Evolutionary conservation across 2,888 invertebrate genomes (phyloP), one percentile per base, ranked within the genome.

Genomic region (Netelia melanura): DNA sequence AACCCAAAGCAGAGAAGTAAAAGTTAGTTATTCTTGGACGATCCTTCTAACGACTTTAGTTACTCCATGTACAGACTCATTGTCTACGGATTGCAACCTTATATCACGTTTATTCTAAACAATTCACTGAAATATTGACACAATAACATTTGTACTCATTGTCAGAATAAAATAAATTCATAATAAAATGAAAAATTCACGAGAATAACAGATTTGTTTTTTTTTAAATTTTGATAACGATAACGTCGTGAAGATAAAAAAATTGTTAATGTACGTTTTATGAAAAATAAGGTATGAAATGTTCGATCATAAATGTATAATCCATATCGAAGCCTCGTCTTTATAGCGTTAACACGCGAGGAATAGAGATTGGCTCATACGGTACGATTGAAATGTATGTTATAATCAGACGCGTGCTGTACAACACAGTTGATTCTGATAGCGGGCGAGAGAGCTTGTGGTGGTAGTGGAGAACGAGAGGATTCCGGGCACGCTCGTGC

Each of bases 301-400:
- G 56, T 38, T 58, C 30, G 67, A 80, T 84, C 64, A 80, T 62
- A 61, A 72, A 80, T 84, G 76, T 72, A 83, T 83, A 83, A 83
- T 83, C 72, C 77, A 78, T 83, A 83, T 83, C 43, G 83, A 30
- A 61, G 54, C 74, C 44, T 83, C 54, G 23, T 21, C 67, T 67
- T 72, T 77, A 67, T 76, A 61, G 44, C 54, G 56, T 65, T 80
- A 80, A 81, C 76, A 67, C 71, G 23, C 52, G 61, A 72, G 65
- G 80, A 80, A 84, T 84, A 76, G 65, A 76, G 80, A 84, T 79
- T 80, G 65, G 62, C 65, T 72, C 56, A 23, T 44, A 64, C 48
- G 54, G 68, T 61, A 71, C 62, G 83, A 86, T 86, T 87, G 87
- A 87, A 86, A 84, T 85, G 88, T 86, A 85, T 86, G 84, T 81